Evolutionary conservation across 2,888 invertebrate genomes (phyloP).

Genomic region (Platerodrilus igneus): DNA sequence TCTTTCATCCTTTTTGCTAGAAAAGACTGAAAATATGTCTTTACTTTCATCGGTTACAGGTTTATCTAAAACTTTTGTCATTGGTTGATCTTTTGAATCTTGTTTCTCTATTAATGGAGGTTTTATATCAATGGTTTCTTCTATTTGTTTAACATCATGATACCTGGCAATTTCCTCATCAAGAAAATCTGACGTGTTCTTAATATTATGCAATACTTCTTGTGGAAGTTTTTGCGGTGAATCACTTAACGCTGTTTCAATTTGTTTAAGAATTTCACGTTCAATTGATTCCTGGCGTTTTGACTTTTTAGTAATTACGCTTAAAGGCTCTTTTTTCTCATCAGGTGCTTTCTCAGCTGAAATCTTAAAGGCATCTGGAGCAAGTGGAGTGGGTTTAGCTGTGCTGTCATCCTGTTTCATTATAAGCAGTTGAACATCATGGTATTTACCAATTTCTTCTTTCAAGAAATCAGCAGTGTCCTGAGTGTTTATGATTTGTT

Average conservation of each 20-base stretch:
- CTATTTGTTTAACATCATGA: slow-evolving; percentile 1
- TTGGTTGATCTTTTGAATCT: slow-evolving; percentile 5
- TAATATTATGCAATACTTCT: slow-evolving; percentile 12
- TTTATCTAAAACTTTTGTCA: slow-evolving; percentile 7
- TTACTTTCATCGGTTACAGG: no score
- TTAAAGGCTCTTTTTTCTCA: not conserved
- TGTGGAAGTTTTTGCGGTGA: slow-evolving; percentile 3
- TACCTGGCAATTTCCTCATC: slow-evolving; percentile 10
- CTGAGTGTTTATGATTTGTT: no score
- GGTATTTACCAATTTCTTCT: slow-evolving; percentile 31
- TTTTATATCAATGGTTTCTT: no score
- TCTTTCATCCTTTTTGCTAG: no score
- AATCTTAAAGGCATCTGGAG: not conserved
- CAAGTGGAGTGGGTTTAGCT: slow-evolving; percentile 3
- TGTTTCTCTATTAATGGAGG: no score
- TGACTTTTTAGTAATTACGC: no score
- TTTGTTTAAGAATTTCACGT: no score
- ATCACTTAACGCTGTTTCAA: no score
- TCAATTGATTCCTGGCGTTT: slow-evolving; percentile 2
- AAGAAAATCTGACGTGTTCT: slow-evolving; percentile 9
- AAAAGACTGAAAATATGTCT: no score
- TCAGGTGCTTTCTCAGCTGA: not conserved
- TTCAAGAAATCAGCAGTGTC: no score
- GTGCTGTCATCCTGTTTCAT: slow-evolving; percentile 1
- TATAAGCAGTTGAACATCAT: slow-evolving; percentile 26